phyloP scores from a whole-genome alignment of 2,888 invertebrate genomes.

The Tetranychus piercei region DNA sequence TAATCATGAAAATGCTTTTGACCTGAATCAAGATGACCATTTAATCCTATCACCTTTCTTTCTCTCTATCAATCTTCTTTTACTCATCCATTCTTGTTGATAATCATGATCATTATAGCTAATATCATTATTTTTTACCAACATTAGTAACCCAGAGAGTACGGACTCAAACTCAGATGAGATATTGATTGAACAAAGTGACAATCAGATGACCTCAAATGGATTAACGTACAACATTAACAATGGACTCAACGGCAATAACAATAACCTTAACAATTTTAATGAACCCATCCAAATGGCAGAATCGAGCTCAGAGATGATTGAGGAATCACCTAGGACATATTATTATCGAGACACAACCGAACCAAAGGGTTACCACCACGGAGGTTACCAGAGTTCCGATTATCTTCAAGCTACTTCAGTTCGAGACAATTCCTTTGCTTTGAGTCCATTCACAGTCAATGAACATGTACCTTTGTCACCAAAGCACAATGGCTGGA shows the following conservation, averaged over 20 bases:
- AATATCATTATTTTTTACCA: no score
- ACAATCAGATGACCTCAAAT: not conserved
- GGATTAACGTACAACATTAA: not conserved
- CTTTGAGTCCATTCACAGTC: not conserved
- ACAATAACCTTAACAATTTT: not conserved
- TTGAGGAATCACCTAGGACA: not conserved
- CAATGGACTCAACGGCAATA: not conserved
- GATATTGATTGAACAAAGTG: not conserved
- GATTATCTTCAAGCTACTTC: constrained; percentile 6
- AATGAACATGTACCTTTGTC: not conserved
- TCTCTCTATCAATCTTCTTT: not conserved
- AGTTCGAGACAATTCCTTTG: not conserved
- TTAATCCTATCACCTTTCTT: not conserved
- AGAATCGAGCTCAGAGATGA: not conserved
- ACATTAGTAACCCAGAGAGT: not conserved
- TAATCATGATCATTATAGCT: no score
- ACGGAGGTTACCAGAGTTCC: not conserved
- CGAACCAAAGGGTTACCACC: not conserved
- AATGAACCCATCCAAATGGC: not conserved
- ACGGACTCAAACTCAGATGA: not conserved
- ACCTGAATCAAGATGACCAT: not conserved
- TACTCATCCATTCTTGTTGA: no score
- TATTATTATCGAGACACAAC: constrained; percentile 1
- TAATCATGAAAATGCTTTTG: not conserved
- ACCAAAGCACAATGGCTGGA: constrained; percentile 3